Evolutionary conservation across 23 tunicate species (phyloP).

Genomic region (Halocynthia roretzi): DNA sequence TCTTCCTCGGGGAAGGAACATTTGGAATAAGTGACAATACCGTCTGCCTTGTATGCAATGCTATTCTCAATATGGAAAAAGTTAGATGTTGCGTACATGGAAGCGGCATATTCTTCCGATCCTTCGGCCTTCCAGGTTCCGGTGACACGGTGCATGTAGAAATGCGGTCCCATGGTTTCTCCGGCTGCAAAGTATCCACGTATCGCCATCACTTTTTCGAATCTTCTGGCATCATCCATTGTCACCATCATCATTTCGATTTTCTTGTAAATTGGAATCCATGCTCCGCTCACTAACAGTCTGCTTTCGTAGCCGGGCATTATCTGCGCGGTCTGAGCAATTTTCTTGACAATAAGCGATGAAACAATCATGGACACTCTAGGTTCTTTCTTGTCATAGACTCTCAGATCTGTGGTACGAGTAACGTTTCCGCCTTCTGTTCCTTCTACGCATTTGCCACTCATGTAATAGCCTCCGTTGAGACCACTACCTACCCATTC

Average conservation of each 20-base stretch:
- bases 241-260: slow-evolving; percentile 4
- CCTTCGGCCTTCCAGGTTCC: not conserved
- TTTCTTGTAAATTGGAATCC: not conserved
- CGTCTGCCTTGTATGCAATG: not conserved
- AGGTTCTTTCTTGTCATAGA: not conserved
- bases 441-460: too few species aligned
- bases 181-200: not conserved
- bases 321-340: not conserved
- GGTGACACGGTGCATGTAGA: not conserved
- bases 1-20: not conserved
- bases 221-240: not conserved
- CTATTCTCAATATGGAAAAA: not conserved
- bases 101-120: not conserved
- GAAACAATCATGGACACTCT: not conserved
- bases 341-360: not conserved
- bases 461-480: too few species aligned
- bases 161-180: not conserved
- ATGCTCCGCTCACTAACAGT: not conserved
- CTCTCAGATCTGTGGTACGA: not conserved
- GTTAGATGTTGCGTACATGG: not conserved
- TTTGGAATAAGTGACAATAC: not conserved
- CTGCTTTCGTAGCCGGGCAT: slow-evolving; percentile 15
- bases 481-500: too few species aligned
- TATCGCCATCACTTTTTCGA: slow-evolving; percentile 4
- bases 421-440: too few species aligned